These are phyloP conservation scores for Lasioglossum baleicum DNA, from an alignment of 1,140 invertebrate species.

Conservation along the genomic window DNA sequence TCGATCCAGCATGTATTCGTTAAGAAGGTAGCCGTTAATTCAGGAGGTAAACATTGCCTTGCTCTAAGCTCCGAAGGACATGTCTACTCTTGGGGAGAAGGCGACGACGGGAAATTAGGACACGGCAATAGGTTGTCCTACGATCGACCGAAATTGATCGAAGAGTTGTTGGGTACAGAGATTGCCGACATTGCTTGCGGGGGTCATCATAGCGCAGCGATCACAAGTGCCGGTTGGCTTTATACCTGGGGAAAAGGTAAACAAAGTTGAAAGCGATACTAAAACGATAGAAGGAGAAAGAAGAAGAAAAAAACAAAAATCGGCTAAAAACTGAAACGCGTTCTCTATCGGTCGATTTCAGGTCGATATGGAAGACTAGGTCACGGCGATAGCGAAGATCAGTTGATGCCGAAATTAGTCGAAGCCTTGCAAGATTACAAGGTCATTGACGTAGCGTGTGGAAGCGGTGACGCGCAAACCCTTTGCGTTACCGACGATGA, in stretches of 20 bases:
- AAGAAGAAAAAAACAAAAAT: too few species aligned
- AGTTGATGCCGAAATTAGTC: conserved; percentile 93
- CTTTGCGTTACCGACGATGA: conserved; percentile 97
- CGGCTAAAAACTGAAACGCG: too few species aligned
- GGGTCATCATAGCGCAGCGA: conserved; percentile 95
- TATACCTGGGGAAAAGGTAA: conserved; percentile 98
- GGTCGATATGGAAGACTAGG: conserved; percentile 94
- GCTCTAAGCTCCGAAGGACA: conserved; percentile 95
- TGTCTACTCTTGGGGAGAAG: conserved; percentile 98
- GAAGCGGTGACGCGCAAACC: conserved; percentile 96
- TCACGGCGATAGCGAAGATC: conserved; percentile 96
- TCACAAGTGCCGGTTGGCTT: conserved; percentile 91
- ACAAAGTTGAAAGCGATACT: too few species aligned
- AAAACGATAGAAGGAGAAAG: too few species aligned
- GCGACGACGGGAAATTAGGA: conserved; percentile 96
- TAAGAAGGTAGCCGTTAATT: conserved; percentile 98
- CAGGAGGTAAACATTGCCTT: conserved; percentile 97
- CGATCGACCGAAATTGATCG: conserved; percentile 93
- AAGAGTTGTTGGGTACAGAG: conserved; percentile 91
- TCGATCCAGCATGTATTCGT: conserved; percentile 96
- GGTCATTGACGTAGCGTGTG: conserved; percentile 95
- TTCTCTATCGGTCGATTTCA: conserved; percentile 37
- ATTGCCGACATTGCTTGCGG: conserved; percentile 96
- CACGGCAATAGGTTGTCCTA: conserved; percentile 94
- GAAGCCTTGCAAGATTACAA: conserved; percentile 88